These are phyloP conservation scores for Lacerta agilis DNA, from an alignment of 2,797 vertebrate species.

Conservation along the genomic window DNA sequence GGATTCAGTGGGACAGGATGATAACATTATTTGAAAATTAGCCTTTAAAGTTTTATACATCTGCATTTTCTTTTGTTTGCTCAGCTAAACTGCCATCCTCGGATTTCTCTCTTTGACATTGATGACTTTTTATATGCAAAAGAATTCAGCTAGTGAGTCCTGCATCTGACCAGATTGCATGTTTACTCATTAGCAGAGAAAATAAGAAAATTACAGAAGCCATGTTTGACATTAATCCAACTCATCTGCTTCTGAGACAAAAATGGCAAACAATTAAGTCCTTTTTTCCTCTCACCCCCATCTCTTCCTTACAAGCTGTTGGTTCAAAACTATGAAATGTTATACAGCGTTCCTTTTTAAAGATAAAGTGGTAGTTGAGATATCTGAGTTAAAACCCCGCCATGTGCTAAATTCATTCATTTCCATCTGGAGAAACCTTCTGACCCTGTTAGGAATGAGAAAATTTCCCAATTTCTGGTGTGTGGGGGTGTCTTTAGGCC, in stretches of 20 bases:
- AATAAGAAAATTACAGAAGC: conserved; percentile 7
- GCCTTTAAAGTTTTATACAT: neutral
- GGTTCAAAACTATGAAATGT: neutral
- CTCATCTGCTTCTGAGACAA: conserved; percentile 35
- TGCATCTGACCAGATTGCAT: neutral
- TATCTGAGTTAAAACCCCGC: too few relatives aligned
- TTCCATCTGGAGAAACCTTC: neutral
- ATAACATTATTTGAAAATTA: neutral
- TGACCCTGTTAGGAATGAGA: neutral
- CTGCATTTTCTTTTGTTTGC: neutral
- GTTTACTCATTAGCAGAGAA: conserved; percentile 39
- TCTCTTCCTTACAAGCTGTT: neutral
- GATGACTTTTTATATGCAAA: neutral
- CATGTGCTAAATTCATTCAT: neutral
- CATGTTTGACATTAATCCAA: conserved; percentile 6
- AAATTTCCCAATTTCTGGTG: too few relatives aligned
- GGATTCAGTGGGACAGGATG: too few relatives aligned
- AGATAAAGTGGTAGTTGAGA: neutral
- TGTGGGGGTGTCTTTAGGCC: too few relatives aligned
- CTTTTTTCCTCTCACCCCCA: too few relatives aligned
- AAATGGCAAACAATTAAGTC: conserved; percentile 5
- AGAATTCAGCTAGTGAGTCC: neutral
- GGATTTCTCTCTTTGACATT: neutral
- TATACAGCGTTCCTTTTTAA: neutral
- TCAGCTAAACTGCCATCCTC: neutral